These are phyloP conservation scores for Celastrina argiolus DNA, from an alignment of 2,888 invertebrate species.

Conservation along the genomic window DNA sequence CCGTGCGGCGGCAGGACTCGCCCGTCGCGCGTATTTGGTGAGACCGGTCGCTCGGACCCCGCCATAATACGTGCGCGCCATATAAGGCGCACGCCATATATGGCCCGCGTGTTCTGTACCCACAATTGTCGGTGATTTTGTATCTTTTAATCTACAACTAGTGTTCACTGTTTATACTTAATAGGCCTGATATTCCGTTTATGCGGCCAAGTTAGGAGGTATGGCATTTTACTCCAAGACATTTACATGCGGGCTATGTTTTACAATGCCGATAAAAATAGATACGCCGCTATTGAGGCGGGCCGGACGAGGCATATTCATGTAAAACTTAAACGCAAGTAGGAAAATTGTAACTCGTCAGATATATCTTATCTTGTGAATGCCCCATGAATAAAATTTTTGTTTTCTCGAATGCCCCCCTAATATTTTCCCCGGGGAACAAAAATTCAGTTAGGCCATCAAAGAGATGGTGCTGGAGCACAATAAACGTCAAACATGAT, in stretches of 20 bases:
- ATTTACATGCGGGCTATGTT: constrained; percentile 22
- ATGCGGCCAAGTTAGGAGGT: constrained; percentile 12
- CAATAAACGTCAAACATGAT: constrained; percentile 13
- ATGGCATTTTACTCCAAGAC: constrained; percentile 19
- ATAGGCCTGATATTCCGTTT: constrained; percentile 24
- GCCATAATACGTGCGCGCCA: constrained; percentile 22
- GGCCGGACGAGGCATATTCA: not conserved
- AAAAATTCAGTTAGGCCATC: not conserved
- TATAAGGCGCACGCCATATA: constrained; percentile 41
- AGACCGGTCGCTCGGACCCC: constrained; percentile 31
- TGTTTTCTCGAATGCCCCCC: not conserved
- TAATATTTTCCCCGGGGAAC: not conserved
- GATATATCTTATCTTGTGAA: not conserved
- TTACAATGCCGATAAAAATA: constrained; percentile 17
- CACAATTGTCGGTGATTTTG: constrained; percentile 52
- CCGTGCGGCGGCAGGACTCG: constrained; percentile 38
- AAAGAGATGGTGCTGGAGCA: not conserved
- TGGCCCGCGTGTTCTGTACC: constrained; percentile 42
- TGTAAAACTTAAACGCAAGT: not conserved
- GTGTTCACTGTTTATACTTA: constrained; percentile 32
- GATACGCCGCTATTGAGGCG: not conserved
- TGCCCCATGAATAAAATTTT: constrained; percentile 1
- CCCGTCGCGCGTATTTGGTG: constrained; percentile 57
- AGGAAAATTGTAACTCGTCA: not conserved
- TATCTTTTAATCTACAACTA: constrained; percentile 43